These are phyloP conservation scores for Catamblyrhynchus diadema DNA, from an alignment of 2,797 vertebrate genomes.

Conservation along the genomic window DNA sequence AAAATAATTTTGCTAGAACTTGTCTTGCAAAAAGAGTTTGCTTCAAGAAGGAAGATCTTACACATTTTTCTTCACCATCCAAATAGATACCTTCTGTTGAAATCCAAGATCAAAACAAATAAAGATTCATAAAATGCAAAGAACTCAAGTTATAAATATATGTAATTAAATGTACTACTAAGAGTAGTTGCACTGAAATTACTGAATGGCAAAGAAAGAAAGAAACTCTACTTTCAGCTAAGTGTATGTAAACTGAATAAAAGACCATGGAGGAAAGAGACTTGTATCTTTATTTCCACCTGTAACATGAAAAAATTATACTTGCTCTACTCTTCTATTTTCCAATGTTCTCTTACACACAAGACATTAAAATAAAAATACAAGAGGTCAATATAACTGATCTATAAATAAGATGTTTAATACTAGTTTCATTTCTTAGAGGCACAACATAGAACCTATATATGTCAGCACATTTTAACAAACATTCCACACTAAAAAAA, in stretches of 20 bases:
- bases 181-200: not conserved
- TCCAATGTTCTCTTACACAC: not conserved
- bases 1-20: not conserved
- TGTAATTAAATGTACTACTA: not conserved
- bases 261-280: not conserved
- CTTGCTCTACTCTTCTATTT: not conserved
- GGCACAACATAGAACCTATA: not conserved
- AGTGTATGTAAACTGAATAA: not conserved
- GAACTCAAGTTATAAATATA: not conserved
- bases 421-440: not conserved
- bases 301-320: not conserved
- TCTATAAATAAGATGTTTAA: not conserved
- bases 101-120: not conserved
- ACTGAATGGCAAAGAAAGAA: not conserved
- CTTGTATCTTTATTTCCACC: not conserved
- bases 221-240: not conserved
- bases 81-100: not conserved
- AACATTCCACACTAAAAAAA: not conserved
- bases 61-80: not conserved
- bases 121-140: not conserved
- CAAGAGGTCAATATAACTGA: not conserved
- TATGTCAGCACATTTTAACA: not conserved
- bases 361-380: not conserved
- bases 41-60: not conserved
- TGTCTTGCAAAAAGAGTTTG: not conserved